A percentile compares a stretch with the other conserved stretches of the same genome.
Conservation (phyloP, 2,888 invertebrate genomes). For the Mesorhabditis spiculigera region DNA sequence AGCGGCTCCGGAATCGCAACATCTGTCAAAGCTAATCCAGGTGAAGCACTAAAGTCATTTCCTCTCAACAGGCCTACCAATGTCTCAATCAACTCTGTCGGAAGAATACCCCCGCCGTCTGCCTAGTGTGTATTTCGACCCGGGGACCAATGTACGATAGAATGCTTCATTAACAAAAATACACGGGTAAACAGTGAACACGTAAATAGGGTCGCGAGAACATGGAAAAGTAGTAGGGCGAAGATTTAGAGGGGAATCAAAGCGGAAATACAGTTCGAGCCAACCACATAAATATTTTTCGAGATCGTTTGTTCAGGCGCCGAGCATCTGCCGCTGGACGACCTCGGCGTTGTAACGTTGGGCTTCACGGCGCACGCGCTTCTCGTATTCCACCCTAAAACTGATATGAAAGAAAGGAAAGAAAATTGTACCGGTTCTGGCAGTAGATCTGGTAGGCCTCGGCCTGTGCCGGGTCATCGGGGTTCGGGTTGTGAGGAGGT, state of each 20-base stretch:
- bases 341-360: constrained; percentile 62
- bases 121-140: too few relatives aligned
- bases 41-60: constrained; percentile 2
- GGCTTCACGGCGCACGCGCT: constrained; percentile 90
- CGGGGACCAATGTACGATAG: too few relatives aligned
- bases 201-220: constrained; percentile 10
- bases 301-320: neutral
- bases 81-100: neutral
- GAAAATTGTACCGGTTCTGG: constrained; percentile 61
- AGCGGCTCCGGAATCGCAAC: too few relatives aligned
- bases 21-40: neutral
- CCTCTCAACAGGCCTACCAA: too few relatives aligned
- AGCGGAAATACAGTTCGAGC: neutral
- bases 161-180: too few relatives aligned
- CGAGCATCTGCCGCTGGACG: constrained; percentile 42
- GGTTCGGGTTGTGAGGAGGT: constrained; percentile 92
- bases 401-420: neutral
- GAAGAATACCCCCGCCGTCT: neutral
- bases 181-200: neutral
- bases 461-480: constrained; percentile 97
- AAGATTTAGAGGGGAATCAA: neutral
- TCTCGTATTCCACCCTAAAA: constrained; percentile 80
- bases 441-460: constrained; percentile 98
- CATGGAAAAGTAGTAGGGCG: neutral
- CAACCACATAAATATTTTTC: neutral